These are phyloP conservation scores for Phainopepla nitens DNA, from an alignment of 2,113 vertebrate species.

Conservation along the genomic window DNA sequence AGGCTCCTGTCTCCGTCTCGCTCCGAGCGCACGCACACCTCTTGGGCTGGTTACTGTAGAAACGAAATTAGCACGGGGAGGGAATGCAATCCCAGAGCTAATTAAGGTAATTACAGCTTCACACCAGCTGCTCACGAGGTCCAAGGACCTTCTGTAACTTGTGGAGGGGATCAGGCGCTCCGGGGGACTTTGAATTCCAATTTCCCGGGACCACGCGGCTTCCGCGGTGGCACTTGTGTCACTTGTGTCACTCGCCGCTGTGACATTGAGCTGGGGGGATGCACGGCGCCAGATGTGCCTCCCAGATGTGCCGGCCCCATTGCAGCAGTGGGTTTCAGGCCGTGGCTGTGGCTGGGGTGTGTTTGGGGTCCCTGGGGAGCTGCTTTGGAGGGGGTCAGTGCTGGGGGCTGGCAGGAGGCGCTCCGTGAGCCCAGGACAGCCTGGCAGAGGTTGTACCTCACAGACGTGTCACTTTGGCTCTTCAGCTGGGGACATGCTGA, in stretches of 20 bases:
- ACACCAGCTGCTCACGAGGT: slow-evolving; percentile 70
- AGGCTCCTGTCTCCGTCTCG: not conserved
- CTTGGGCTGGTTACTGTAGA: slow-evolving; percentile 69
- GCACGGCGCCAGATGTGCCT: not conserved
- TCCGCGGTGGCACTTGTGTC: not conserved
- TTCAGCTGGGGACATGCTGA: not conserved
- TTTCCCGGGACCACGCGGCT: not conserved
- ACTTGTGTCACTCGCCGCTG: not conserved
- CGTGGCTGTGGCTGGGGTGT: not conserved
- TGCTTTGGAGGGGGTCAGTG: not conserved
- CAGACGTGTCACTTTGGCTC: not conserved
- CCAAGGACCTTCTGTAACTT: slow-evolving; percentile 68
- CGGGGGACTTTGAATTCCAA: slow-evolving; percentile 9
- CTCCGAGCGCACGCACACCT: not conserved
- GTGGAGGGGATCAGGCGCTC: slow-evolving; percentile 24
- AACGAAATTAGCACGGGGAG: slow-evolving; percentile 65
- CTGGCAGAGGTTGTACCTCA: not conserved
- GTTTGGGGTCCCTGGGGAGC: not conserved
- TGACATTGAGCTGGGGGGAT: not conserved
- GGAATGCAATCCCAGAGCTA: slow-evolving; percentile 67
- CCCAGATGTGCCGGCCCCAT: not conserved
- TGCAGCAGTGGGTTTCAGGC: not conserved
- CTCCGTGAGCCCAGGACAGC: not conserved
- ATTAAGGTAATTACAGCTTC: slow-evolving; percentile 73
- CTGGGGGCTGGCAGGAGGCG: not conserved